Conservation (phyloP, 2,888 invertebrate genomes). For the Blastobasis adustella region DNA sequence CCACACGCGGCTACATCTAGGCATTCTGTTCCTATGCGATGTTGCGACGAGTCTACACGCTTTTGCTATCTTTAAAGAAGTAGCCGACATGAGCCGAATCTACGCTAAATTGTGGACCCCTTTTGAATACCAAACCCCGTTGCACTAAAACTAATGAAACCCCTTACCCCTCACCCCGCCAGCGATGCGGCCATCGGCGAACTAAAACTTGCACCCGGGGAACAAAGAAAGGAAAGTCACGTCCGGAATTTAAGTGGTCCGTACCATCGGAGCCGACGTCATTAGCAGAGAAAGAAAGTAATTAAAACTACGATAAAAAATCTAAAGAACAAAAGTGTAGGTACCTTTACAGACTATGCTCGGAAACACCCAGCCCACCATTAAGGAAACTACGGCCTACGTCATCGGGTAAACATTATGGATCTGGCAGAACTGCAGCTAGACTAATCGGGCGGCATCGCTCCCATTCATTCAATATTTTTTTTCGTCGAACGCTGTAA, state of each 20-base stretch:
- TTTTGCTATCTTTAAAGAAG: too few relatives aligned
- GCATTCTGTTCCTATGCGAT: too few relatives aligned
- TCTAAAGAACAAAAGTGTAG: constrained; percentile 29
- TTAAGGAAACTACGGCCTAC: constrained; percentile 35
- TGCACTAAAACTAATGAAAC: too few relatives aligned
- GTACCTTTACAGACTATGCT: constrained; percentile 16
- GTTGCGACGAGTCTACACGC: too few relatives aligned
- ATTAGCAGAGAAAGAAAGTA: constrained; percentile 60
- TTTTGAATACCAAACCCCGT: too few relatives aligned
- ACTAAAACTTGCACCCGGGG: constrained; percentile 2
- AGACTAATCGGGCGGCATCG: constrained; percentile 66
- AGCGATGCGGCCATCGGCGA: not conserved
- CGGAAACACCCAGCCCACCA: constrained; percentile 9
- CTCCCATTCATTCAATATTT: constrained; percentile 71
- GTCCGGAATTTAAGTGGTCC: constrained; percentile 52
- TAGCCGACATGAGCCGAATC: too few relatives aligned
- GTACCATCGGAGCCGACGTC: constrained; percentile 56
- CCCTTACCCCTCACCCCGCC: too few relatives aligned
- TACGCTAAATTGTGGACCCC: too few relatives aligned
- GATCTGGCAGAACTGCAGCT: constrained; percentile 61
- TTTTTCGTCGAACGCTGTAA: constrained; percentile 70
- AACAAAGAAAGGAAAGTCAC: constrained; percentile 47
- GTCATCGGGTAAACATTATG: constrained; percentile 45
- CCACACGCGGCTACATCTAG: too few relatives aligned
- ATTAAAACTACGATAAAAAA: constrained; percentile 65